phyloP scores from a whole-genome alignment of 2,888 invertebrate species.

The Lasiommata megera region DNA sequence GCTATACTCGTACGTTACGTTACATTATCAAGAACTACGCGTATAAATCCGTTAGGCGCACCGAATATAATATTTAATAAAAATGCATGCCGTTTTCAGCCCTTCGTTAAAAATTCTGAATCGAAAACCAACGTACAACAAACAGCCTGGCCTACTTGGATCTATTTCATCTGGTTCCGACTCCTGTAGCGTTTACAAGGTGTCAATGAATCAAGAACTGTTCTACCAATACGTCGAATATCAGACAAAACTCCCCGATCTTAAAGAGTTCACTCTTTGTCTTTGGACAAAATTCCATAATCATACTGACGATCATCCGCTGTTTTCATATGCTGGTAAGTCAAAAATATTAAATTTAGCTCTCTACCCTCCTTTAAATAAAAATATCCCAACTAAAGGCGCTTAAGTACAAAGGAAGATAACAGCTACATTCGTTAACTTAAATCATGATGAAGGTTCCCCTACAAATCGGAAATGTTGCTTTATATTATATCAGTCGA shows the following conservation, averaged over 20 bases:
- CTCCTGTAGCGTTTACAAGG: slow-evolving; percentile 85
- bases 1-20: no score
- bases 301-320: slow-evolving; percentile 90
- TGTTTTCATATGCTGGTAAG: slow-evolving; percentile 91
- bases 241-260: slow-evolving; percentile 85
- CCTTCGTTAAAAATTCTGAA: slow-evolving; percentile 36
- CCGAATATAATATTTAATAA: no score
- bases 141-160: slow-evolving; percentile 40
- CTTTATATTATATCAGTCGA: no score
- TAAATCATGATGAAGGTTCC: no score
- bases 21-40: no score
- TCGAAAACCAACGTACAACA: slow-evolving; percentile 53
- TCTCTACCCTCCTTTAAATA: no score
- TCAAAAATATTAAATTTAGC: slow-evolving; percentile 16
- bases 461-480: no score
- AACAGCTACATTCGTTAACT: no score
- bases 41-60: no score
- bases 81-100: not conserved
- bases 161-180: slow-evolving; percentile 59
- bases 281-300: slow-evolving; percentile 92
- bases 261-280: slow-evolving; percentile 92
- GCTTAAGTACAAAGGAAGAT: no score
- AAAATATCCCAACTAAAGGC: no score
- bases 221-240: slow-evolving; percentile 88
- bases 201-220: slow-evolving; percentile 85